Conservation (phyloP, 2,797 vertebrate genomes). For the Neosilurus mollespiculum region DNA sequence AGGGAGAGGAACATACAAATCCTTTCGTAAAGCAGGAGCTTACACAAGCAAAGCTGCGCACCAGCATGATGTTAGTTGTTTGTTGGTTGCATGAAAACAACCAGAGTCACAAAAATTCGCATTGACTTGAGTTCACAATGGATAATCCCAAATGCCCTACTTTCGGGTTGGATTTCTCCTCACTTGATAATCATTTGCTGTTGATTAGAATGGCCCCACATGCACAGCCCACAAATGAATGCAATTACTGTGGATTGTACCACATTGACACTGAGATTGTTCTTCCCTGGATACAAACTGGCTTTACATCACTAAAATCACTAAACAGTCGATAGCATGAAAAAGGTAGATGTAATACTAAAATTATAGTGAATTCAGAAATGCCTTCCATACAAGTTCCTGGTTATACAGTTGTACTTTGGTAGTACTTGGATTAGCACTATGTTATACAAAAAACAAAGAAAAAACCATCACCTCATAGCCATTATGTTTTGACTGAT, state of each 20-base stretch:
- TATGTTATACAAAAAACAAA: too few species aligned
- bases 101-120: neutral
- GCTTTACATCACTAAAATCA: neutral
- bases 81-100: neutral
- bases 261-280: neutral
- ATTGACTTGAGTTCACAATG: neutral
- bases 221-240: neutral
- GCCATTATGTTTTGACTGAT: too few species aligned
- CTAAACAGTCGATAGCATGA: neutral
- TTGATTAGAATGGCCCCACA: neutral
- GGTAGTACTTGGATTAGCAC: too few species aligned
- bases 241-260: neutral
- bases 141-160: neutral
- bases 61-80: neutral
- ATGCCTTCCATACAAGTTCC: neutral
- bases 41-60: neutral
- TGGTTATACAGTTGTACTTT: neutral
- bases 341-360: neutral
- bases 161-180: neutral
- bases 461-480: too few species aligned
- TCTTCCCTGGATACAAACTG: neutral
- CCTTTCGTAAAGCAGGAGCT: constrained; percentile 1
- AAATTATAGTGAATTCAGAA: neutral
- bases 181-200: neutral
- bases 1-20: constrained; percentile 8